Conservation (phyloP, 2,888 invertebrate species). For the Leucoma salicis region DNA sequence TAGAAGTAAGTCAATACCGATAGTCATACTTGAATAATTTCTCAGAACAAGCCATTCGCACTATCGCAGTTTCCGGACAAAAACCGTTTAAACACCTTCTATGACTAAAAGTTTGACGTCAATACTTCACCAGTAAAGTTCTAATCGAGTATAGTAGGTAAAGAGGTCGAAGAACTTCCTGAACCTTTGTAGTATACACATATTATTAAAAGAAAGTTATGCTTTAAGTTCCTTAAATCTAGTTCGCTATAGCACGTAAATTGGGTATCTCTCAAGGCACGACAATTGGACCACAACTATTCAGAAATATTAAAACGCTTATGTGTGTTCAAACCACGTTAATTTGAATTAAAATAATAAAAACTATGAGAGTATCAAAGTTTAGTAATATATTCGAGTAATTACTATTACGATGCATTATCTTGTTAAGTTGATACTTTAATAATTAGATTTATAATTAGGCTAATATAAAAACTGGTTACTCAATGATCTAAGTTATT, state of each 20-base stretch:
- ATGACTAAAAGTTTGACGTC: not conserved
- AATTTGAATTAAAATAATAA: not conserved
- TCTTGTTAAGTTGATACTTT: not conserved
- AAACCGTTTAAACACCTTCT: not conserved
- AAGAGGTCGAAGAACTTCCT: not conserved
- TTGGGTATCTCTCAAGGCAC: not conserved
- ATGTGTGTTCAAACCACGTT: too few relatives aligned
- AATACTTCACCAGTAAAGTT: not conserved
- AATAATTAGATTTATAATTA: not conserved
- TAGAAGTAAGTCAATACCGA: constrained; percentile 1
- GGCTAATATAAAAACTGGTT: not conserved
- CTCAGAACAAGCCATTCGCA: not conserved
- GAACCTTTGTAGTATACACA: not conserved
- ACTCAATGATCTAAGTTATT: not conserved
- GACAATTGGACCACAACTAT: not conserved
- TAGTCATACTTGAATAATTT: constrained; percentile 5
- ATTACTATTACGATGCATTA: not conserved
- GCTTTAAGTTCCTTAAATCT: not conserved
- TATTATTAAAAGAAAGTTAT: too few relatives aligned
- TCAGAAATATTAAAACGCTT: not conserved
- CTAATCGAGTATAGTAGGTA: not conserved
- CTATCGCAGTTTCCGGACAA: constrained; percentile 9
- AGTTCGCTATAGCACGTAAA: not conserved
- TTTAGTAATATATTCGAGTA: not conserved
- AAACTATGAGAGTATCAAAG: too few relatives aligned